These are phyloP conservation scores for Cremastinae sp. DNA, from an alignment of 2,888 invertebrate genomes.

Conservation along the genomic window DNA sequence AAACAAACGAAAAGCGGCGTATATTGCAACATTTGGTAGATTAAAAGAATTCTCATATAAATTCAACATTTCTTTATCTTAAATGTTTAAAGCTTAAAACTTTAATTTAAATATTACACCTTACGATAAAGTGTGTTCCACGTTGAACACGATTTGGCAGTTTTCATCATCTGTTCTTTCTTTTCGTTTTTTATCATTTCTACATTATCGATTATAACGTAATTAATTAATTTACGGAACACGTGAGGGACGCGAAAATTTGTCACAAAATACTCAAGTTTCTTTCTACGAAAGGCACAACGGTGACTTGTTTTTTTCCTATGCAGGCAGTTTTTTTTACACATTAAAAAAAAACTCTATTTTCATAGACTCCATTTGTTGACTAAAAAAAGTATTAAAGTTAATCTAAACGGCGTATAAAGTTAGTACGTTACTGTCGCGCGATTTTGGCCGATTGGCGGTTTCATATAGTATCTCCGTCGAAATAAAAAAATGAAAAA, in stretches of 20 bases:
- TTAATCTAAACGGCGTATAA: conserved; percentile 32
- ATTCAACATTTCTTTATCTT: conserved; percentile 56
- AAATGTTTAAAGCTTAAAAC: conserved; percentile 52
- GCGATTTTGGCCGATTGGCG: too few species aligned
- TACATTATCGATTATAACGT: conserved; percentile 36
- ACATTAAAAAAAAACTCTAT: too few species aligned
- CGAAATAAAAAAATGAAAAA: conserved; percentile 6
- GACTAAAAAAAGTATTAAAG: conserved; percentile 42
- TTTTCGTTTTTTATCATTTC: conserved; percentile 22
- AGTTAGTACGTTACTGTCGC: conserved; percentile 47
- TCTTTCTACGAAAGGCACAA: conserved; percentile 50
- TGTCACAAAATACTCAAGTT: conserved; percentile 50
- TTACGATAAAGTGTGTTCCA: conserved; percentile 49
- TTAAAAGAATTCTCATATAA: conserved; percentile 58
- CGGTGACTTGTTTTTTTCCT: conserved; percentile 33
- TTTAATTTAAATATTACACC: conserved; percentile 34
- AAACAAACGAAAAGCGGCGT: conserved; percentile 38
- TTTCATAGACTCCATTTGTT: neutral
- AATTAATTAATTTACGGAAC: conserved; percentile 30
- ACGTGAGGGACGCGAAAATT: conserved; percentile 43
- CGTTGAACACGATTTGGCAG: conserved; percentile 61
- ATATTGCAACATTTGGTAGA: conserved; percentile 50
- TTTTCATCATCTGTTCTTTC: conserved; percentile 35
- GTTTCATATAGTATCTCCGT: conserved; percentile 3
- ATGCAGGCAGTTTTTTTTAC: conserved; percentile 13